Percentiles rank a stretch among this genome's conserved stretches.
Evolutionary conservation across 2,888 invertebrate species (phyloP).

Genomic region (Gonocerus acuteangulatus): DNA sequence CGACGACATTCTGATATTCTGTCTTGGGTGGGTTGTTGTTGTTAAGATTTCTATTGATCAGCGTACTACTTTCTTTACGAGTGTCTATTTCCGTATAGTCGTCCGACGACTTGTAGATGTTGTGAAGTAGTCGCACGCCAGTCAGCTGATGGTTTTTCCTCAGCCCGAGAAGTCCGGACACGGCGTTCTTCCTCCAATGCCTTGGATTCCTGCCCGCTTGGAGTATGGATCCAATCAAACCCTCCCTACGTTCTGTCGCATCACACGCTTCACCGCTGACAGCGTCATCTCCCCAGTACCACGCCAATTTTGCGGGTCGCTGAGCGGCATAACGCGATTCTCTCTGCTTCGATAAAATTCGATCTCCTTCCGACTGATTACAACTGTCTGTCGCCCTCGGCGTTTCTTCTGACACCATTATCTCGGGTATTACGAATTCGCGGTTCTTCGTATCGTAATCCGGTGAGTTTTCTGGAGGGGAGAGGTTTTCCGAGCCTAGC

Average conservation of each 20-base stretch:
- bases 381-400: background rate
- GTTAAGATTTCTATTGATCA: background rate
- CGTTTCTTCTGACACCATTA: background rate
- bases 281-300: slow-evolving; percentile 7
- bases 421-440: background rate
- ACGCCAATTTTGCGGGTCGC: slow-evolving; percentile 17
- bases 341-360: slow-evolving; percentile 11
- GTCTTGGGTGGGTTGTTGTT: background rate
- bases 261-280: slow-evolving; percentile 17
- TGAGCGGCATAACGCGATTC: slow-evolving; percentile 16
- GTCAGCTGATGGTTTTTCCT: background rate
- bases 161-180: background rate
- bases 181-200: background rate
- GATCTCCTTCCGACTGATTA: slow-evolving; percentile 12
- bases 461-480: background rate
- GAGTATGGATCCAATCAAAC: background rate
- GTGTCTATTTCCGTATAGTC: background rate
- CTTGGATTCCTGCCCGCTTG: background rate
- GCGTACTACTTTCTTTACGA: background rate
- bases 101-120: background rate
- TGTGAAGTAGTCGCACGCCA: slow-evolving; percentile 10
- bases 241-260: background rate
- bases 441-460: background rate
- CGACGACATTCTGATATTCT: background rate
- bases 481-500: background rate